Evolutionary conservation across 1,140 invertebrate genomes (phyloP).

Genomic region (Leptoteleia sp.): DNA sequence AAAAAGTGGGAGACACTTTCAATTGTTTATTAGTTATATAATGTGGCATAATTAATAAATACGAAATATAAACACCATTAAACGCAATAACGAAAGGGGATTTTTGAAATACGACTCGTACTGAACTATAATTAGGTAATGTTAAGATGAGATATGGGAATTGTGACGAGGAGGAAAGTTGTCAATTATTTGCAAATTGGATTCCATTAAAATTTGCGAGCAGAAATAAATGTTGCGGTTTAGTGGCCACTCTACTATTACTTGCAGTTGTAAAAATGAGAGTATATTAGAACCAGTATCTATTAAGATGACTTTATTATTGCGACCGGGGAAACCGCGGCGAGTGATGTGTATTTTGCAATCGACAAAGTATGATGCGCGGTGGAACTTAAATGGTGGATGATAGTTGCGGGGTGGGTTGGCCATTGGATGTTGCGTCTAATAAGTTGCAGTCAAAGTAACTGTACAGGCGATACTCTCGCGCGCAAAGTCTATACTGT

Average conservation of each 20-base stretch:
- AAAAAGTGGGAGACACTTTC: too few species aligned
- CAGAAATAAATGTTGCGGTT: background rate
- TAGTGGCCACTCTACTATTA: slow-evolving; percentile 2
- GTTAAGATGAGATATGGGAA: too few species aligned
- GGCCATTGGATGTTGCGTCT: slow-evolving; percentile 13
- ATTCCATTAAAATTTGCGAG: background rate
- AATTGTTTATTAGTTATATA: too few species aligned
- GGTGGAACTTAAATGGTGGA: slow-evolving; percentile 3
- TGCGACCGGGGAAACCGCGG: too few species aligned
- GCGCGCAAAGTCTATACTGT: slow-evolving; percentile 35
- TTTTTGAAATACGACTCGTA: too few species aligned
- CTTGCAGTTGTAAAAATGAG: background rate
- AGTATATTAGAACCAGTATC: background rate
- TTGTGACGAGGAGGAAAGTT: too few species aligned
- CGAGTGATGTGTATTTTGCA: too few species aligned
- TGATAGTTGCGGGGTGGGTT: slow-evolving; percentile 25
- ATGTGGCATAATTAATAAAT: too few species aligned
- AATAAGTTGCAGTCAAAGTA: slow-evolving; percentile 50
- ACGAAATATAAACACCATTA: too few species aligned
- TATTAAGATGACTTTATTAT: slow-evolving; percentile 2
- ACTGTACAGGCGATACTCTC: slow-evolving; percentile 44
- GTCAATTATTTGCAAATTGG: background rate
- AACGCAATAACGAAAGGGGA: too few species aligned
- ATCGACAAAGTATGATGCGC: too few species aligned
- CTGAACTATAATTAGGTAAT: too few species aligned